Conservation (phyloP, 30 jellyfish, hydroid and myxozoan species). For the Chrysaora quinquecirrha region DNA sequence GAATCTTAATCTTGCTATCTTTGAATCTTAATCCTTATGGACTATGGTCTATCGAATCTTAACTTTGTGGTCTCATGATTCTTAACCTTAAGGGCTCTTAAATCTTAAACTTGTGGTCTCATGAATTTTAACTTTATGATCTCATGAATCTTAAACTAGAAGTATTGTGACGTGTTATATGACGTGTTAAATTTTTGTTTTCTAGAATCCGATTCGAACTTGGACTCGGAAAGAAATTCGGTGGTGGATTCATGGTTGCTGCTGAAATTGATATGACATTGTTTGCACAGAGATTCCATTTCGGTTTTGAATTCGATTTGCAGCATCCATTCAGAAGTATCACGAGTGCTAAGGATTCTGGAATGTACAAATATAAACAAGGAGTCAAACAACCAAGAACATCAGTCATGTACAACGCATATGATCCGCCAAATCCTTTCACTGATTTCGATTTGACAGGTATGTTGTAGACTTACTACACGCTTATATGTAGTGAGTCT, state of each 20-base stretch:
- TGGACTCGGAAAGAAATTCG: conserved; percentile 92
- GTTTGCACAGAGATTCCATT: conserved; percentile 88
- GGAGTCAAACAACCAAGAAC: conserved; percentile 92
- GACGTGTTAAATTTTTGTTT: no score
- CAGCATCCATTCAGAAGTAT: conserved; percentile 80
- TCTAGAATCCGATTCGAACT: conserved; percentile 91
- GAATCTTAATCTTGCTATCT: no score
- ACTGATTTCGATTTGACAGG: conserved; percentile 97
- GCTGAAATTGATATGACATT: conserved; percentile 94
- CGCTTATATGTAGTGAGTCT: no score
- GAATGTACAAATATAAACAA: conserved; percentile 83
- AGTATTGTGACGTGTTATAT: no score
- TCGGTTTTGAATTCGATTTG: conserved; percentile 80
- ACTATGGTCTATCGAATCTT: no score
- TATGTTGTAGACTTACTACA: no score
- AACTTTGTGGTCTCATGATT: no score
- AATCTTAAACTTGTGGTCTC: no score
- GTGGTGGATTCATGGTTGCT: conserved; percentile 97
- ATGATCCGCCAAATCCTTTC: conserved; percentile 95
- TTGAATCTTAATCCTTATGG: no score
- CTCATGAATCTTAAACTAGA: no score
- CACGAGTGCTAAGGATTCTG: conserved; percentile 87
- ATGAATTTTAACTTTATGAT: no score
- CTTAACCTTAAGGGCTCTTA: no score
- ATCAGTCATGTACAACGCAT: conserved; percentile 79